Evolutionary conservation across 2,113 vertebrate genomes (phyloP).

Genomic region (Trematocara stigmaticum): DNA sequence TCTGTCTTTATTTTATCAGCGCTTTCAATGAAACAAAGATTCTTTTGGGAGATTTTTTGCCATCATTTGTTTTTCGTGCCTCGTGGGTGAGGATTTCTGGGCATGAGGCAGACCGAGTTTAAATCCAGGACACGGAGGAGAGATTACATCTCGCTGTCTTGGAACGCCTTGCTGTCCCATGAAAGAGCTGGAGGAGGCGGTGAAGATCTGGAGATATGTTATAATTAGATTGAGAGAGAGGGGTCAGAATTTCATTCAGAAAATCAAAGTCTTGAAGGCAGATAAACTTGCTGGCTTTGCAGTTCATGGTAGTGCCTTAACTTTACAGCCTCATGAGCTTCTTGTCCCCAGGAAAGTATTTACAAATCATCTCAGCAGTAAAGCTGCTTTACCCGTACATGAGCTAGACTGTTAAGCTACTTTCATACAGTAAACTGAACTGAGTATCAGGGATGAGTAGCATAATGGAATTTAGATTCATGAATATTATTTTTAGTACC

Average conservation of each 20-base stretch:
- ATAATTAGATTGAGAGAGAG: neutral
- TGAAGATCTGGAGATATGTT: neutral
- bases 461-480: neutral
- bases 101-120: neutral
- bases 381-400: neutral
- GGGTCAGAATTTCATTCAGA: neutral
- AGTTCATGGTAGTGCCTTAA: neutral
- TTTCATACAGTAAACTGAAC: neutral
- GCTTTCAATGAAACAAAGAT: neutral
- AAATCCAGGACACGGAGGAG: neutral
- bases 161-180: neutral
- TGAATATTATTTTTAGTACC: neutral
- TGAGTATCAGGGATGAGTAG: neutral
- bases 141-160: neutral
- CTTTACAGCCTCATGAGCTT: neutral
- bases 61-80: neutral
- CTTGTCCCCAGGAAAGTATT: neutral
- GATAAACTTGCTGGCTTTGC: neutral
- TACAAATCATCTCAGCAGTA: neutral
- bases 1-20: neutral
- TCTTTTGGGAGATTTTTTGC: neutral
- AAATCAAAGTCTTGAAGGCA: neutral
- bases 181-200: neutral
- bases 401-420: neutral
- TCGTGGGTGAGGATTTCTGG: neutral